Evolutionary conservation across 2,888 invertebrate species (phyloP), one percentile per base, ranked within the genome.

Genomic region (Diploptera punctata): DNA sequence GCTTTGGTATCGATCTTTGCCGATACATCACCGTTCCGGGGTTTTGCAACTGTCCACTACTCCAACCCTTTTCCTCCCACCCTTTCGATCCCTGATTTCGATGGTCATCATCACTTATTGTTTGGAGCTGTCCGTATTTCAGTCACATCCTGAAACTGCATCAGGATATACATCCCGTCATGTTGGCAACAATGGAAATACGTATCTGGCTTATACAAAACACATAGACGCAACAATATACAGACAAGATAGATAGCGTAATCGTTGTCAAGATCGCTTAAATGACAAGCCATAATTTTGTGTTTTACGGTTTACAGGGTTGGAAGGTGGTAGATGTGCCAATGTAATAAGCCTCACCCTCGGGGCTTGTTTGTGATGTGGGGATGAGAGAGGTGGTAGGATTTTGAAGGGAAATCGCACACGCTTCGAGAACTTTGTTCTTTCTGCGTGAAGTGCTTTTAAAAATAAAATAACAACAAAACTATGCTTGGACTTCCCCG

Each of bases 211-310:
- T 18, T 16, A 61, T 61, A 72, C 68, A 72, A 68, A 67, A 61
- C 62, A 65, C 47, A 49, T 18, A 60, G 31, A 60, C 31, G 43
- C 62, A 65, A 65, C 65, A 65, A 65, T 65, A 69, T 44, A 47
- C 21, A 24, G 31, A 52, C 49, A 68, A 72, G 72, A 68, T 68
- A 72, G 72, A 68, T 72, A 72, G 68, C 49, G 44, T 49, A 57
- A 72, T 68, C 61, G 24, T 60, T 60, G 67, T 68, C 68, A 61
- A 72, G 61, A 68, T 72, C 72, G 67, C 26, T 54, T 31, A 47
- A 67, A 60, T 72, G 71, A 68, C 72, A 61, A 68, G 67, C 62
- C 68, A 72, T 72, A 60, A 72, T 72, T 72, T 68, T 69, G 60
- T 26, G 44, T 61, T 65, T 65, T 65, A 65, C 65, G 26, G 65